phyloP scores from a whole-genome alignment of 2,888 invertebrate genomes.

The Eutolmus rufibarbis region DNA sequence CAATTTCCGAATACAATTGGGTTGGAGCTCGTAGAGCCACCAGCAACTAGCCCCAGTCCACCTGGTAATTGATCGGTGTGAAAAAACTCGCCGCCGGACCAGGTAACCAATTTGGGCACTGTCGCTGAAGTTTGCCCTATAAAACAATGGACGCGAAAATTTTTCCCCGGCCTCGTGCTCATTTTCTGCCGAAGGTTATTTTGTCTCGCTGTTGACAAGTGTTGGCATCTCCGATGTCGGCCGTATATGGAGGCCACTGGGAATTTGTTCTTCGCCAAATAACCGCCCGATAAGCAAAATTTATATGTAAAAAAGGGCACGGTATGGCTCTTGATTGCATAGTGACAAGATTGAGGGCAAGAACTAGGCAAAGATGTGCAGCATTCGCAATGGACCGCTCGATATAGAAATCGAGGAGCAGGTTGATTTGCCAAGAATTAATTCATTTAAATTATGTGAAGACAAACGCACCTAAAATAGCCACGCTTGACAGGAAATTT shows the following conservation, averaged over 20 bases:
- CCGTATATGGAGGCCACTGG: constrained; percentile 21
- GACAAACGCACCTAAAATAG: not conserved
- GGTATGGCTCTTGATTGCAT: not conserved
- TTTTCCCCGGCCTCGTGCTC: constrained; percentile 14
- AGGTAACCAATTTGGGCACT: constrained; percentile 10
- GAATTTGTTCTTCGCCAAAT: constrained; percentile 30
- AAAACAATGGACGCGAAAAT: constrained; percentile 25
- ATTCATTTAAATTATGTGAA: not conserved
- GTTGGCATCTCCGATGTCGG: constrained; percentile 17
- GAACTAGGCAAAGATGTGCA: not conserved
- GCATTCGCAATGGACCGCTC: not conserved
- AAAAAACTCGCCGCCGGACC: constrained; percentile 14
- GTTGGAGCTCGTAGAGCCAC: not conserved
- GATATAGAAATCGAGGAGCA: not conserved
- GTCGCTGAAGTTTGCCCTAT: not conserved
- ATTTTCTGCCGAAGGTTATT: constrained; percentile 14
- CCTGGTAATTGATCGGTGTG: constrained; percentile 2
- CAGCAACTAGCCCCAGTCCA: not conserved
- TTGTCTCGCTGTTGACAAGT: constrained; percentile 7
- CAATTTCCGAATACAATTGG: constrained; percentile 19
- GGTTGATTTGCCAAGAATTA: not conserved
- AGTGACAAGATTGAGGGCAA: constrained; percentile 2
- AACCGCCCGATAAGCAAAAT: not conserved
- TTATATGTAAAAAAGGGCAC: not conserved
- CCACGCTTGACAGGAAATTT: not conserved